Evolutionary conservation across 1,140 invertebrate species (phyloP), one percentile per base, ranked within the genome.

Genomic region (Heliconius congener): DNA sequence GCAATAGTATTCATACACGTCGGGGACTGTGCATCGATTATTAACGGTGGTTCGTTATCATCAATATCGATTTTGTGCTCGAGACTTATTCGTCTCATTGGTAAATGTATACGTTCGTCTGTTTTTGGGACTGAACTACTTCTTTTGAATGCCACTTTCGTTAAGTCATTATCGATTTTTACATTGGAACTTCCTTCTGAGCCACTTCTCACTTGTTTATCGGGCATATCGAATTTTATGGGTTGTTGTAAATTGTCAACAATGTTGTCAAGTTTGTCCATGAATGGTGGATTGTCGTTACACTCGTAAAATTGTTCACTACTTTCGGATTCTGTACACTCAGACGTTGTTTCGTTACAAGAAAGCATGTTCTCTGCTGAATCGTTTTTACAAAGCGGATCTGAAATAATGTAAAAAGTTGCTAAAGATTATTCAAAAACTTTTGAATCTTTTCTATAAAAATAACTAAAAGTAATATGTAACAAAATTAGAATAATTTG

Each of bases 231-330:
- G 3, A 91, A 90, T 81, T 91, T 91, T 23, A 89, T 77, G 23
- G 89, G 86, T 76, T 85, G 83, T 76, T 88, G 86, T 66, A 92
- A 42, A 73, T 79, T 90, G 50, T 94, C 92, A 71, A 91, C 60
- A 23, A 86, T 73, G 37, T 87, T 84, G 46, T 94, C 92, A 9
- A 92, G 60, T 84, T 89, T 90, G 2, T 95, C 94, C 30, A 90
- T 83, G 71, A 85, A 94, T 16, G 87, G 78, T 39, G 86, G 81
- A 77, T 90, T 92, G 46, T 95, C 94, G 57, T 87, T 94, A 76
- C 94, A 95, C 87, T 95, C 94, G 77, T 90, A 95, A 79, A 89
- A 95, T 72, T 95, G 94, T 80, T 95, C 94, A 76, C 94, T 95
- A 78, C 94, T 94, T 83, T 95, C 94, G 0, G 94, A 95, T 84